Percentiles rank a stretch among this genome's conserved stretches.
phyloP scores from a whole-genome alignment of 1,140 invertebrate genomes.

The Cydia amplana region DNA sequence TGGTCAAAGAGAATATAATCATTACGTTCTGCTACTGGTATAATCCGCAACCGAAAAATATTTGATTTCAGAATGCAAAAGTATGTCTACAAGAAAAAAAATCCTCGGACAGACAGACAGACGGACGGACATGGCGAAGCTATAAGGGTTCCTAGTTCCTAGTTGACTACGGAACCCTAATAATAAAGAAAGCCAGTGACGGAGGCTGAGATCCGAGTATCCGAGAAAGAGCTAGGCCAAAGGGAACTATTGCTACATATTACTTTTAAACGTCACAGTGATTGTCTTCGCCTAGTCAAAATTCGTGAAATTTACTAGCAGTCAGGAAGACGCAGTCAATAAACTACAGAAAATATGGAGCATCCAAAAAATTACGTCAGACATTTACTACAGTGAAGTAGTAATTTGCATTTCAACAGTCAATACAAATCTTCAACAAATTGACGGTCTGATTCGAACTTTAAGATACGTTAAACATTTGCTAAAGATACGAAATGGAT shows the following conservation, averaged over 20 bases:
- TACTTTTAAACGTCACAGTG: neutral
- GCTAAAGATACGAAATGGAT: no score
- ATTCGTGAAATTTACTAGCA: neutral
- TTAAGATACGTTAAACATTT: no score
- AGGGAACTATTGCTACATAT: neutral
- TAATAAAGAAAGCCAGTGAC: neutral
- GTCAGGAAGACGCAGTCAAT: neutral
- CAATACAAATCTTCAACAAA: neutral
- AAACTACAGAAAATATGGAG: neutral
- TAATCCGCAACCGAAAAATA: no score
- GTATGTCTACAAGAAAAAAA: neutral
- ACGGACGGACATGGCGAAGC: no score
- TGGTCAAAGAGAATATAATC: no score
- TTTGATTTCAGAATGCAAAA: no score
- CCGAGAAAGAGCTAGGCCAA: conserved; percentile 1
- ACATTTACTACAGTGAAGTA: neutral
- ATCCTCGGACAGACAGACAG: no score
- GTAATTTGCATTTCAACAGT: neutral
- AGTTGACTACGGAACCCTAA: no score
- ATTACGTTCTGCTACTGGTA: no score
- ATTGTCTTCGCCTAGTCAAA: conserved; percentile 3
- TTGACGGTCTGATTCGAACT: no score
- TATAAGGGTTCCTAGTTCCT: no score
- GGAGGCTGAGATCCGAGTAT: neutral
- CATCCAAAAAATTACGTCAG: neutral